Percentiles rank a stretch among this genome's conserved stretches.
Evolutionary conservation across 2,797 vertebrate species (phyloP).

Genomic region (Cuculus canorus): DNA sequence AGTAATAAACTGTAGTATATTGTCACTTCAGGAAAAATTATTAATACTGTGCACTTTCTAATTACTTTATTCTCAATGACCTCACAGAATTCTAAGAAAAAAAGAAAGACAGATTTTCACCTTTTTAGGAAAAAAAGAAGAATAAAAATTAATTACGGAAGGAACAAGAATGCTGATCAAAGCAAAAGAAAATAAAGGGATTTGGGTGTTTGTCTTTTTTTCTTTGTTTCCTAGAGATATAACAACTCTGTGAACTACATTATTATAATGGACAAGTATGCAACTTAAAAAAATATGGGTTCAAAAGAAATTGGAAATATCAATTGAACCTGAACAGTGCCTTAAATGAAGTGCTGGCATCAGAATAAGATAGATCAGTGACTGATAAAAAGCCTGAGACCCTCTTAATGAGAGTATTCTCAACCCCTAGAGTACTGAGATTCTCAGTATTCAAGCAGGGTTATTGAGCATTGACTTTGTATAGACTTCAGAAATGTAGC

Average conservation of each 20-base stretch:
- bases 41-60: not conserved
- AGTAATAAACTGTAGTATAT: not conserved
- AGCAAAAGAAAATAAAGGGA: not conserved
- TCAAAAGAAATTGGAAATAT: not conserved
- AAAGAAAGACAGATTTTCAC: not conserved
- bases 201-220: too few relatives aligned
- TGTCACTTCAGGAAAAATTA: not conserved
- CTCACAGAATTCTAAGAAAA: not conserved
- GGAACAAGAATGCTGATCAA: not conserved
- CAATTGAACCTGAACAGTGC: not conserved
- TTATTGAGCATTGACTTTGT: not conserved
- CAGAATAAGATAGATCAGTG: not conserved
- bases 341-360: not conserved
- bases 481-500: not conserved
- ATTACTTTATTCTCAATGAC: not conserved
- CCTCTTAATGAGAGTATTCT: not conserved
- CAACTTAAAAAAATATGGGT: not conserved
- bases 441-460: not conserved
- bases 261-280: not conserved
- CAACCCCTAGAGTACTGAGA: not conserved
- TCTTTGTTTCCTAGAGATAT: not conserved
- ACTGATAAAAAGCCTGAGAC: not conserved
- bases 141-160: not conserved
- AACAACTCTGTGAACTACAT: not conserved
- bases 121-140: slow-evolving; percentile 5